Conservation (phyloP, 2,888 invertebrate genomes). For the Cistogaster globosa region DNA sequence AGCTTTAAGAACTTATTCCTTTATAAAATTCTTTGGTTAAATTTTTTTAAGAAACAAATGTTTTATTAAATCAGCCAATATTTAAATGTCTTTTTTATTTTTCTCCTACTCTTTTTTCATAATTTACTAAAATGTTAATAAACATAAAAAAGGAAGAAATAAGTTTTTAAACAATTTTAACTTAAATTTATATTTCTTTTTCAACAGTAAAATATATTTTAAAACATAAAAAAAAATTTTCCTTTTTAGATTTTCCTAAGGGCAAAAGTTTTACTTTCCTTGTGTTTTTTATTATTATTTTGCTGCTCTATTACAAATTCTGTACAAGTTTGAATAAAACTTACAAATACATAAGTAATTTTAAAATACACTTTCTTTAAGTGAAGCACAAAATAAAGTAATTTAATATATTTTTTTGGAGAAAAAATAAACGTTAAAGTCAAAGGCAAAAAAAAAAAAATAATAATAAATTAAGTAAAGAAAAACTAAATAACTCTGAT, state of each 20-base stretch:
- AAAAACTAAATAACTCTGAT: constrained; percentile 8
- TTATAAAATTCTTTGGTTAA: no score
- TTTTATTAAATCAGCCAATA: no score
- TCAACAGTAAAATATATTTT: constrained; percentile 9
- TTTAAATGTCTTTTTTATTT: background rate
- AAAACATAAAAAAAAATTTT: background rate
- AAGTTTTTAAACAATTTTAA: constrained; percentile 7
- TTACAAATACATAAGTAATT: constrained; percentile 13
- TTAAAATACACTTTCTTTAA: constrained; percentile 14
- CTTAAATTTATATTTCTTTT: constrained; percentile 30
- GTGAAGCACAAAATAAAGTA: background rate
- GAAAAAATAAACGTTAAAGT: constrained; percentile 14
- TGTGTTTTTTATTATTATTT: background rate
- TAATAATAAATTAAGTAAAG: no score
- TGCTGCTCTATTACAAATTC: constrained; percentile 6
- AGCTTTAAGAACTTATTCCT: no score
- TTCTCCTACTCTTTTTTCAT: background rate
- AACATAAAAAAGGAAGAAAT: background rate
- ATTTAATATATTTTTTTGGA: constrained; percentile 24
- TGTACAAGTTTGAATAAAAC: background rate
- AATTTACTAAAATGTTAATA: no score
- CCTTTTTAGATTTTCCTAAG: constrained; percentile 9
- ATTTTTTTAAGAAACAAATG: no score
- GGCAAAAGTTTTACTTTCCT: constrained; percentile 44
- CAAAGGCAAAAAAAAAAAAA: constrained; percentile 15